Conservation (phyloP, 2,888 invertebrate species). For the Zygothrica quintamaculata region DNA sequence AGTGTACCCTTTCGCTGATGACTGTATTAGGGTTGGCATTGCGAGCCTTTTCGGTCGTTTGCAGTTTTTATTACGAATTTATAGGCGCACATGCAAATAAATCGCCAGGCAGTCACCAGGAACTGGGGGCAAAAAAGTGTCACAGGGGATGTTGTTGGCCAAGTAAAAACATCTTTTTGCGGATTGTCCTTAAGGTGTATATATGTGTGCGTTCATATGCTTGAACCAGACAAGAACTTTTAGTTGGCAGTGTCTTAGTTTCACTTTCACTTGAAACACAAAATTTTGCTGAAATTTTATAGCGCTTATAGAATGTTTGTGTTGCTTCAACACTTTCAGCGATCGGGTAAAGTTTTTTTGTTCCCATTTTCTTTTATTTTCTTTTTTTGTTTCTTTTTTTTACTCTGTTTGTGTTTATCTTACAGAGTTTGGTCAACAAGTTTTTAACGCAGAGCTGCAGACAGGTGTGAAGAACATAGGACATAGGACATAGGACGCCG, state of each 20-base stretch:
- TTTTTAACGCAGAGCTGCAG: constrained; percentile 72
- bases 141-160: constrained; percentile 18
- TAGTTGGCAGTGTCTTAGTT: constrained; percentile 36
- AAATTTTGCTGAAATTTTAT: constrained; percentile 70
- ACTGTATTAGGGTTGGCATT: constrained; percentile 71
- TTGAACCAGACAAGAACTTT: constrained; percentile 37
- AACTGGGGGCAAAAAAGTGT: background rate
- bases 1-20: constrained; percentile 68
- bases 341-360: constrained; percentile 37
- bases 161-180: constrained; percentile 13
- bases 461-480: constrained; percentile 34
- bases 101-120: constrained; percentile 56
- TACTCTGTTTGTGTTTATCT: constrained; percentile 70
- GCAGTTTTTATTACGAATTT: constrained; percentile 82
- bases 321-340: constrained; percentile 66
- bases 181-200: constrained; percentile 43
- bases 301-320: constrained; percentile 73
- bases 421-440: constrained; percentile 81
- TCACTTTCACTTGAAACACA: constrained; percentile 64
- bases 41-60: constrained; percentile 72
- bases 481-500: background rate
- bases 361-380: too few relatives aligned
- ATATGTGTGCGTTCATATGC: background rate
- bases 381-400: too few relatives aligned
- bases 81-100: constrained; percentile 81